Evolutionary conservation across 2,888 invertebrate species (phyloP), one percentile per base, ranked within the genome.

Genomic region (Meloe dianella): DNA sequence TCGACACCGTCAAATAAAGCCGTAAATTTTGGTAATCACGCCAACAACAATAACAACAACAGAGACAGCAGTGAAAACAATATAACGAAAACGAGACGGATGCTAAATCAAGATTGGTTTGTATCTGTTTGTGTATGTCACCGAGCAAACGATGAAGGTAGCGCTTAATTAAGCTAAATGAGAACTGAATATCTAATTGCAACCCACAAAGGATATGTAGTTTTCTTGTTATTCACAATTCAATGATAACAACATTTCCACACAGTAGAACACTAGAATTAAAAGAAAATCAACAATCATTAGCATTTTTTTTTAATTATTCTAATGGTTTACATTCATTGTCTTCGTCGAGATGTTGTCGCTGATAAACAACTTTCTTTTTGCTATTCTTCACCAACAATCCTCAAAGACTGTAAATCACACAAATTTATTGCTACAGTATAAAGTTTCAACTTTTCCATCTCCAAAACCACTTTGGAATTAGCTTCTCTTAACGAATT

Each of bases 1-100:
- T 80, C 79, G 78, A 80, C 80, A 80, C 76, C 75, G 71, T 76
- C 76, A 77, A 79, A 79, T 80, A 78, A 78, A 80, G 79, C 75
- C 78, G 78, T 80, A 80, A 80, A 80, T 80, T 79, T 68, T 54
- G 56, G 66, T 68, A 68, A 68, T 68, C 68, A 68, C 76, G 77
- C 74, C 74, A 77, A 77, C 77, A 73, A 73, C 61, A 57, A 29
- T 35, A 57, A 27, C 41, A 51, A 51, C 22, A 51, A 51, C 47
- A 51, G 22, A 1, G 8, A 41, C 47, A 51, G 22, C 47, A 51
- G 22, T 8, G 8, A 41, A 20, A 51, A 58, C 65, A 27, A 62
- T 35, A 58, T 35, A 47, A 30, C 22, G 62, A 66, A 51, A 51
- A 20, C 10, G 20, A 51, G 22, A 51, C 47, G 10, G 47, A 51